These are phyloP conservation scores for Cirrhinus molitorella DNA, from an alignment of 2,797 vertebrate genomes.

Conservation along the genomic window DNA sequence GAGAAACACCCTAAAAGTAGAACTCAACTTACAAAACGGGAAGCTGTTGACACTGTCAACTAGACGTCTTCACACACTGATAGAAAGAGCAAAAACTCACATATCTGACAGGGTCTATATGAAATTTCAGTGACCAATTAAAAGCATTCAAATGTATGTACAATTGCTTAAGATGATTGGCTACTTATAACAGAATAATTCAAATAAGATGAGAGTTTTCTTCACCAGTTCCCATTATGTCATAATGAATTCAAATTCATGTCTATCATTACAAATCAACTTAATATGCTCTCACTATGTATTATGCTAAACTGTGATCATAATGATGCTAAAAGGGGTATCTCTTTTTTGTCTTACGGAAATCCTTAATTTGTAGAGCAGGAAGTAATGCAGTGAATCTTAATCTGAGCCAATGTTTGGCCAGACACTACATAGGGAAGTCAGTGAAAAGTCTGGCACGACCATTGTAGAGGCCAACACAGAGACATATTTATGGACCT, in stretches of 20 bases:
- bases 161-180: neutral
- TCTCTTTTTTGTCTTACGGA: neutral
- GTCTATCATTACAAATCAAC: slow-evolving; percentile 71
- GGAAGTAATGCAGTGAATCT: slow-evolving; percentile 49
- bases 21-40: slow-evolving; percentile 15
- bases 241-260: slow-evolving; percentile 69
- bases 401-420: slow-evolving; percentile 27
- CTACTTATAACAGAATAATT: slow-evolving; percentile 10
- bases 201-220: neutral
- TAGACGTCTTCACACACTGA: neutral
- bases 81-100: neutral
- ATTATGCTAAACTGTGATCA: slow-evolving; percentile 56
- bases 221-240: slow-evolving; percentile 64
- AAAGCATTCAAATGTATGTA: neutral
- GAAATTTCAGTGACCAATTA: slow-evolving; percentile 2
- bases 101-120: neutral
- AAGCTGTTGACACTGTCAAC: neutral
- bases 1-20: neutral
- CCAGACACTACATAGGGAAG: slow-evolving; percentile 29
- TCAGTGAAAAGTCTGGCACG: slow-evolving; percentile 66
- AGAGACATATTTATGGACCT: slow-evolving; percentile 67
- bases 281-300: slow-evolving; percentile 73
- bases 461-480: slow-evolving; percentile 62
- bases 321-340: neutral
- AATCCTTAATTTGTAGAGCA: slow-evolving; percentile 41